Conservation (phyloP, 2,888 invertebrate species). For the Metalampra italica region DNA sequence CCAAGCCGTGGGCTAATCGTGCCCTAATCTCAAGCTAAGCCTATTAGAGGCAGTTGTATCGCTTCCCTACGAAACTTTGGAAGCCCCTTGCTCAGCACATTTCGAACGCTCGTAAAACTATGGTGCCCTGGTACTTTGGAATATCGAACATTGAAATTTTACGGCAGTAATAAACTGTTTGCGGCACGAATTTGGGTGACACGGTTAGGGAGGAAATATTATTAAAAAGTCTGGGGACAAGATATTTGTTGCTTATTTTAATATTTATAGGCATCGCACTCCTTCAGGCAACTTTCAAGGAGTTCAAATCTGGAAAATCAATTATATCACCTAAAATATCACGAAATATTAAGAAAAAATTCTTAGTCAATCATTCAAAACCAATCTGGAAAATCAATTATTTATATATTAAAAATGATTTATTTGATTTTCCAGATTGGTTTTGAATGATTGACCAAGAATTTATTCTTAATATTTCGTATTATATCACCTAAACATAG, state of each 20-base stretch:
- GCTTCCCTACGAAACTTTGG: slow-evolving; percentile 76
- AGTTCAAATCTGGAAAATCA: neutral
- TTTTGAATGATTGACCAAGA: no score
- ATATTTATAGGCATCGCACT: neutral
- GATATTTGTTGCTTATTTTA: slow-evolving; percentile 6
- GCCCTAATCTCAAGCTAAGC: slow-evolving; percentile 75
- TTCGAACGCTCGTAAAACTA: slow-evolving; percentile 67
- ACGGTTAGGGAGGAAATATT: slow-evolving; percentile 27
- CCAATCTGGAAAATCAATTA: neutral
- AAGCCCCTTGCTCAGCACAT: slow-evolving; percentile 72
- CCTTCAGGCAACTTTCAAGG: neutral
- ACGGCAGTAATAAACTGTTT: slow-evolving; percentile 55
- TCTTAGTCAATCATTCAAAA: no score
- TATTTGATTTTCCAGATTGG: no score
- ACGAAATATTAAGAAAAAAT: no score
- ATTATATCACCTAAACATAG: no score
- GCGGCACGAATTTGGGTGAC: slow-evolving; percentile 43
- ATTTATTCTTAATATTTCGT: no score
- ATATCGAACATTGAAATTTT: slow-evolving; percentile 69
- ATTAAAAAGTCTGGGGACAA: slow-evolving; percentile 27
- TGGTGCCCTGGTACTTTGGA: slow-evolving; percentile 44
- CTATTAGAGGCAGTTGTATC: slow-evolving; percentile 75
- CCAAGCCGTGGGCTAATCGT: slow-evolving; percentile 68
- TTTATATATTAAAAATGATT: no score
- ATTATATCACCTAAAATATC: neutral